Evolutionary conservation across 2,797 vertebrate genomes (phyloP).

Genomic region (Mormyrus proboscirostris): DNA sequence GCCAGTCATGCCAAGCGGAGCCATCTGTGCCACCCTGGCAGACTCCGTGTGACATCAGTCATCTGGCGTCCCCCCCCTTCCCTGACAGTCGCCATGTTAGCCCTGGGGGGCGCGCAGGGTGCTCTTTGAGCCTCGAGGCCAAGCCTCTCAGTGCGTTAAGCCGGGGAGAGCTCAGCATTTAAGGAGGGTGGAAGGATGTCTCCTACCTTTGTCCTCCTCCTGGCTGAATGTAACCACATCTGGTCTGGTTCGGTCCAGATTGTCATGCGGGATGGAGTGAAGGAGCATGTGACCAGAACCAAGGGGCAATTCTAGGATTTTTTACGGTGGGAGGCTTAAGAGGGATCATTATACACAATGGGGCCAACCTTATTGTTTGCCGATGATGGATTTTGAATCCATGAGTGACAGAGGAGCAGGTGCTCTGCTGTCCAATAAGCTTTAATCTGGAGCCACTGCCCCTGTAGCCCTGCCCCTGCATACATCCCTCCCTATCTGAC

Average conservation of each 20-base stretch:
- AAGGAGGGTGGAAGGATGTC: not conserved
- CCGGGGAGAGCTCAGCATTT: not conserved
- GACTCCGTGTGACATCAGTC: not conserved
- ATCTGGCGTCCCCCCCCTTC: not conserved
- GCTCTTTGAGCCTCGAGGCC: not conserved
- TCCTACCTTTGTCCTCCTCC: not conserved
- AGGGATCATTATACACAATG: not conserved
- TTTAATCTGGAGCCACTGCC: not conserved
- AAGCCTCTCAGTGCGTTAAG: not conserved
- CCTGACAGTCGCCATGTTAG: not conserved
- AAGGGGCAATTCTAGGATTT: not conserved
- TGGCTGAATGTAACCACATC: not conserved
- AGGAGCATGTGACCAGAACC: not conserved
- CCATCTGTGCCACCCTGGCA: constrained; percentile 5
- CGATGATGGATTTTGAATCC: not conserved
- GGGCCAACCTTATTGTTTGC: not conserved
- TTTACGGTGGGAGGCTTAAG: not conserved
- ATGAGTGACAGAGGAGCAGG: not conserved
- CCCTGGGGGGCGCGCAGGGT: not conserved
- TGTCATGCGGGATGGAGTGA: not conserved
- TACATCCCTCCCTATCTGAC: not conserved
- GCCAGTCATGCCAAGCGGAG: not conserved
- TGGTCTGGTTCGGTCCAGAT: not conserved
- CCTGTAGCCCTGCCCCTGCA: not conserved
- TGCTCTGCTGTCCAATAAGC: not conserved